phyloP scores from a whole-genome alignment of 1,140 invertebrate species.

The Gyrodactylus salaris region DNA sequence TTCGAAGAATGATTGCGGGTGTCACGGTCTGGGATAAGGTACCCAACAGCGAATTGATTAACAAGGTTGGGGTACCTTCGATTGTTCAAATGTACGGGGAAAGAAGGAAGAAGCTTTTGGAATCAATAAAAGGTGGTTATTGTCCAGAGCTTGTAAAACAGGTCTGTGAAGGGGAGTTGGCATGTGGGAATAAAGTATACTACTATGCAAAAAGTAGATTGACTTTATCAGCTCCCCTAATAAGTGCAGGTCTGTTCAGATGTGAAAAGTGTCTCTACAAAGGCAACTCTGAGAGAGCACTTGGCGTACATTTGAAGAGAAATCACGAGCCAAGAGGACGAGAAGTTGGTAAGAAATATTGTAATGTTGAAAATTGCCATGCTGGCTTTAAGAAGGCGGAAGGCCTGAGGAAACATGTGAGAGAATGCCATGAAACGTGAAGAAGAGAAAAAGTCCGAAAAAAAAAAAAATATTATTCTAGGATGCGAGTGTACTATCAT shows the following conservation, averaged over 20 bases:
- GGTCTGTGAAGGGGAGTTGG: neutral
- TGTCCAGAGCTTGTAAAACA: neutral
- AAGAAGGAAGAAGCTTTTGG: neutral
- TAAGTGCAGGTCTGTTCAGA: neutral
- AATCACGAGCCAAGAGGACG: too few relatives aligned
- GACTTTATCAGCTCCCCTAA: neutral
- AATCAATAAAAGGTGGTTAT: neutral
- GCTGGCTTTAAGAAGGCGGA: too few relatives aligned
- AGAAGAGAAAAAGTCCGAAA: too few relatives aligned
- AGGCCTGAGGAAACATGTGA: too few relatives aligned
- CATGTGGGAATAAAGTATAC: neutral
- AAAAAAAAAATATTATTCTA: too few relatives aligned
- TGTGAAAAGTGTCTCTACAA: neutral
- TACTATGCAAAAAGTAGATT: neutral
- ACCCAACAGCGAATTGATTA: neutral
- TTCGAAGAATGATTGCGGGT: neutral
- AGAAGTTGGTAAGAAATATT: too few relatives aligned
- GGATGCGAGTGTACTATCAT: too few relatives aligned
- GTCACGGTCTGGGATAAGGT: neutral
- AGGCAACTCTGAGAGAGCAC: too few relatives aligned
- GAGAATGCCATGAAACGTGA: too few relatives aligned
- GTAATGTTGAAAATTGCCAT: too few relatives aligned
- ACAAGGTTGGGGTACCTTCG: neutral
- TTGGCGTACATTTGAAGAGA: too few relatives aligned
- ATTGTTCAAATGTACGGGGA: neutral